These are phyloP conservation scores for Apistogramma diplotaenia DNA, from an alignment of 2,113 vertebrate genomes.

Conservation along the genomic window DNA sequence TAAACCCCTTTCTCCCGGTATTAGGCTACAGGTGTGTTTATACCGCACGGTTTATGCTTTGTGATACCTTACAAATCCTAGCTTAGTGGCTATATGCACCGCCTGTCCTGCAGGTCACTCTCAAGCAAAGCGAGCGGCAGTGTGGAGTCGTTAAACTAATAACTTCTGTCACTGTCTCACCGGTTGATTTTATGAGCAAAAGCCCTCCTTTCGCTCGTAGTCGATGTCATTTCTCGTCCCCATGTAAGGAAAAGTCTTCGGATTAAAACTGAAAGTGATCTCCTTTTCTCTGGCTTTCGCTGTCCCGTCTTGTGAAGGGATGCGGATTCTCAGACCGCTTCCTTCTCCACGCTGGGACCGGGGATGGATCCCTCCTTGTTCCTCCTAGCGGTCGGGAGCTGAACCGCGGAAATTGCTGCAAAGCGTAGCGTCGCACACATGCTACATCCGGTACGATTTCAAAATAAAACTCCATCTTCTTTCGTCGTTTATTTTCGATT, in stretches of 20 bases:
- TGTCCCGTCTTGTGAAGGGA: slow-evolving; percentile 33
- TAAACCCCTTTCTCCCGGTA: neutral
- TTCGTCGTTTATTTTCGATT: fast-evolving
- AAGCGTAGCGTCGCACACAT: fast-evolving
- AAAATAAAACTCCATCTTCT: slow-evolving; percentile 1
- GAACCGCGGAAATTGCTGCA: neutral
- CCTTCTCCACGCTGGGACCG: slow-evolving; percentile 63
- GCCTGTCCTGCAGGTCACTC: slow-evolving; percentile 47
- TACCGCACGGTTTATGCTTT: neutral
- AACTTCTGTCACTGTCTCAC: slow-evolving; percentile 70
- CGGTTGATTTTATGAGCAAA: slow-evolving; percentile 91
- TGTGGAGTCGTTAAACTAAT: slow-evolving; percentile 13
- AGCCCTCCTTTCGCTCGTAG: slow-evolving; percentile 84
- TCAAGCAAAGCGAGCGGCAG: neutral
- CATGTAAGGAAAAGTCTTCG: slow-evolving; percentile 54
- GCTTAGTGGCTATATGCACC: slow-evolving; percentile 42
- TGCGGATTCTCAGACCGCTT: slow-evolving; percentile 56
- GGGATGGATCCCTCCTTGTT: slow-evolving; percentile 59
- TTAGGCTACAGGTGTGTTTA: neutral
- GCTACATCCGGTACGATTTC: neutral
- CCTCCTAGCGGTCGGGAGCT: slow-evolving; percentile 74
- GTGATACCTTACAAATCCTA: slow-evolving; percentile 27
- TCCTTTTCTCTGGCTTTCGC: neutral
- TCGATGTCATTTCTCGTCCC: slow-evolving; percentile 71
- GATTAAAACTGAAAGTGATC: slow-evolving; percentile 37